phyloP scores from a whole-genome alignment of 1,140 invertebrate genomes.

The Sipha flava region DNA sequence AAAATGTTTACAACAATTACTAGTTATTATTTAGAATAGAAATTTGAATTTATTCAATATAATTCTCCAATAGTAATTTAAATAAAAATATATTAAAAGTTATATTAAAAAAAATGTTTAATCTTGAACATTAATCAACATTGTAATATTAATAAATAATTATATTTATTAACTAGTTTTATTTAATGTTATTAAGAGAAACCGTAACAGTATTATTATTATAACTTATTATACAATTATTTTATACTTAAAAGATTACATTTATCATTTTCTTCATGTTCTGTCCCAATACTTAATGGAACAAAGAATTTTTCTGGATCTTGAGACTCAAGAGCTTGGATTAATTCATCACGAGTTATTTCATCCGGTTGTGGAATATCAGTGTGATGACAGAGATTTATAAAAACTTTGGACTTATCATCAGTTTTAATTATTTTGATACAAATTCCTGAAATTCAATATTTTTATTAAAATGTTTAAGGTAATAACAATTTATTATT shows the following conservation, averaged over 20 bases:
- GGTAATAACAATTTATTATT: neutral
- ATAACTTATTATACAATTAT: too few relatives aligned
- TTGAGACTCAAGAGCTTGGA: conserved; percentile 61
- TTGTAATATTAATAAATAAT: too few relatives aligned
- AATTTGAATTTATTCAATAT: too few relatives aligned
- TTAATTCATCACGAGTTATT: conserved; percentile 64
- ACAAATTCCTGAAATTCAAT: conserved; percentile 59
- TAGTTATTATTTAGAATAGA: too few relatives aligned
- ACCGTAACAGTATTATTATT: too few relatives aligned
- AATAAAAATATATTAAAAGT: too few relatives aligned
- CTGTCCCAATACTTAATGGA: conserved; percentile 80
- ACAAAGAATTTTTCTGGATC: conserved; percentile 62
- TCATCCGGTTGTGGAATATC: conserved; percentile 71
- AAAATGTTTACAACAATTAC: too few relatives aligned
- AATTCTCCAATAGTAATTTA: too few relatives aligned
- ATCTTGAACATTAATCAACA: too few relatives aligned
- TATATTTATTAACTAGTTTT: too few relatives aligned
- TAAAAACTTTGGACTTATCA: conserved; percentile 60
- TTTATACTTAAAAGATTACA: conserved; percentile 47
- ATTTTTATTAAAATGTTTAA: neutral
- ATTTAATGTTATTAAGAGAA: too few relatives aligned
- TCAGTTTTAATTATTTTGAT: conserved; percentile 65
- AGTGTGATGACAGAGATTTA: conserved; percentile 68
- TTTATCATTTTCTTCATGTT: conserved; percentile 69
- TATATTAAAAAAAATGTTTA: too few relatives aligned